Percentiles rank a stretch among this genome's conserved stretches.
Evolutionary conservation across 2,113 vertebrate genomes (phyloP).

Genomic region (Dicrurus megarhynchus): DNA sequence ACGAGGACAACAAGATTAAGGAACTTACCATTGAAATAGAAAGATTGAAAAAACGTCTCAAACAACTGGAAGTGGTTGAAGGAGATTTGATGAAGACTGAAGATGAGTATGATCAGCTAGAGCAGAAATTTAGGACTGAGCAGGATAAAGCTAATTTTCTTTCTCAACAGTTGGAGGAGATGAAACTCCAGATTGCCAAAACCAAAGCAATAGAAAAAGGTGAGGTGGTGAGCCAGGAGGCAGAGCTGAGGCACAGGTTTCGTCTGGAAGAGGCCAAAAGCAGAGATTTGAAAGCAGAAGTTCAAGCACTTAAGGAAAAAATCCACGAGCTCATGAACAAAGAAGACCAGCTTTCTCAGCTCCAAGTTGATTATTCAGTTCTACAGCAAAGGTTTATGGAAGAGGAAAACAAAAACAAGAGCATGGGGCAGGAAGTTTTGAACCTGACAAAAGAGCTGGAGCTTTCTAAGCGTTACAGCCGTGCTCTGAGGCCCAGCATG

Average conservation of each 20-base stretch:
- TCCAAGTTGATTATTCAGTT: slow-evolving; percentile 87
- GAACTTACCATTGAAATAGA: slow-evolving; percentile 89
- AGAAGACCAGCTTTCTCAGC: slow-evolving; percentile 93
- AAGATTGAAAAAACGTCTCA: slow-evolving; percentile 86
- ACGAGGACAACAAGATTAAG: slow-evolving; percentile 84
- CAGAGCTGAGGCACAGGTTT: slow-evolving; percentile 83
- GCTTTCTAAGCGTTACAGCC: slow-evolving; percentile 86
- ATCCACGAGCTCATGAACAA: slow-evolving; percentile 97
- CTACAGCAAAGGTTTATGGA: slow-evolving; percentile 88
- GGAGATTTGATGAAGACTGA: slow-evolving; percentile 96
- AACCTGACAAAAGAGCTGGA: slow-evolving; percentile 87
- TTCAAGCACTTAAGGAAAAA: slow-evolving; percentile 94
- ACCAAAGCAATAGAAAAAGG: slow-evolving; percentile 92
- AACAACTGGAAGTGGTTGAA: slow-evolving; percentile 91
- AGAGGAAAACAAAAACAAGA: slow-evolving; percentile 86
- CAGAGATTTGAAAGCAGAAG: slow-evolving; percentile 85
- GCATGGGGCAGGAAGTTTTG: slow-evolving; percentile 83
- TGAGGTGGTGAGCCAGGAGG: slow-evolving; percentile 83
- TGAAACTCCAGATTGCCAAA: slow-evolving; percentile 86
- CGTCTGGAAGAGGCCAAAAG: slow-evolving; percentile 86
- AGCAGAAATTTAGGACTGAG: slow-evolving; percentile 91
- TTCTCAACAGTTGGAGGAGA: slow-evolving; percentile 87
- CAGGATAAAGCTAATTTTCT: slow-evolving; percentile 91
- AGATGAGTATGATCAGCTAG: slow-evolving; percentile 91
- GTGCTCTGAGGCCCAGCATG: slow-evolving; percentile 84